These are phyloP conservation scores for Antheraea yamamai DNA, from an alignment of 2,888 invertebrate species.

Conservation along the genomic window DNA sequence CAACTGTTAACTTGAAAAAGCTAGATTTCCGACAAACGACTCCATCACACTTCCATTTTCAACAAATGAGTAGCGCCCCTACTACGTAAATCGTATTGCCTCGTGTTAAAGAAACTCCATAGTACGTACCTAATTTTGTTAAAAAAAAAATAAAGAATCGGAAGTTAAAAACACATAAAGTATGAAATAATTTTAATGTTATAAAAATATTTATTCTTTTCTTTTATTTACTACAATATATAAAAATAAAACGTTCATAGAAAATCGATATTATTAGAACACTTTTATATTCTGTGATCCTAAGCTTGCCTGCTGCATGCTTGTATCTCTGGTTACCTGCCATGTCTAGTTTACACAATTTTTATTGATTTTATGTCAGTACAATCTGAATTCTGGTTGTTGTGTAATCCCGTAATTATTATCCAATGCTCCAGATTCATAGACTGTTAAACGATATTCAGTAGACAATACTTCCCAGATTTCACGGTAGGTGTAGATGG, in stretches of 20 bases:
- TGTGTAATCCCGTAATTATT: too few relatives aligned
- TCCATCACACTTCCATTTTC: slow-evolving; percentile 80
- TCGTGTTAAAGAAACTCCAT: neutral
- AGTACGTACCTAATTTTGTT: neutral
- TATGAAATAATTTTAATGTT: neutral
- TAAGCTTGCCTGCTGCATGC: neutral
- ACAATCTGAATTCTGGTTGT: too few relatives aligned
- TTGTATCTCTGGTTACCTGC: neutral
- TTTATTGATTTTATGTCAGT: neutral
- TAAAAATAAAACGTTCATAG: neutral
- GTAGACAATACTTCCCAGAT: too few relatives aligned
- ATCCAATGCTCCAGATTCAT: too few relatives aligned
- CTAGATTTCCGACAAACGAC: slow-evolving; percentile 66
- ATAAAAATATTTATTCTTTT: neutral
- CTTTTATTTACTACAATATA: neutral
- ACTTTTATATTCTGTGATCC: neutral
- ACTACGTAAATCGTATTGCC: slow-evolving; percentile 44
- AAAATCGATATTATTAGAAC: neutral
- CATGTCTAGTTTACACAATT: neutral
- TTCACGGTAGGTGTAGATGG: too few relatives aligned
- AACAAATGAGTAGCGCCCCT: slow-evolving; percentile 73
- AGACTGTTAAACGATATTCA: too few relatives aligned
- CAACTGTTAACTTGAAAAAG: slow-evolving; percentile 73
- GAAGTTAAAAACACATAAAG: neutral
- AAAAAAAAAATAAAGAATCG: neutral